phyloP scores from a whole-genome alignment of 2,888 invertebrate species.

The Phlogophora meticulosa region DNA sequence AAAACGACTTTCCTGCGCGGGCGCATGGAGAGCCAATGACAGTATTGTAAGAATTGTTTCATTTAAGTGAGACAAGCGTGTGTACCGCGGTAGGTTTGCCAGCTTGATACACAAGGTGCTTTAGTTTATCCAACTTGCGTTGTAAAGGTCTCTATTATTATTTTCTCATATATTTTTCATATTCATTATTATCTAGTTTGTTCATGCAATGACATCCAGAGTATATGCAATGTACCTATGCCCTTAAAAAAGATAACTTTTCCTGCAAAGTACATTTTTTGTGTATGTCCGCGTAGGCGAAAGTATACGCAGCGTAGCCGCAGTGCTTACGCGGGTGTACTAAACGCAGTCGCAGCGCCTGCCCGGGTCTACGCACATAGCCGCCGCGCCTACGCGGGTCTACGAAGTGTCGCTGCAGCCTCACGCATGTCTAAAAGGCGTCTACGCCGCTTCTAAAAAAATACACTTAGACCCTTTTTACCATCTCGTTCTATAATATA shows the following conservation, averaged over 20 bases:
- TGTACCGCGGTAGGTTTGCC: slow-evolving; percentile 13
- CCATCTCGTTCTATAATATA: too few relatives aligned
- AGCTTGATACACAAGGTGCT: slow-evolving; percentile 34
- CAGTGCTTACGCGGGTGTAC: not conserved
- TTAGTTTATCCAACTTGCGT: slow-evolving; percentile 32
- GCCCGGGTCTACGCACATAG: slow-evolving; percentile 1
- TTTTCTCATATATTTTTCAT: not conserved
- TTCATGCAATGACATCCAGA: not conserved
- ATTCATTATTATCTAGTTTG: not conserved
- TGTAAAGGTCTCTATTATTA: not conserved
- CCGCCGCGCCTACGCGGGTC: not conserved
- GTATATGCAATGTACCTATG: not conserved
- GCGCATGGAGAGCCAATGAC: slow-evolving; percentile 42
- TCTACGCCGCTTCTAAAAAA: not conserved
- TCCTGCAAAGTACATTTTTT: not conserved
- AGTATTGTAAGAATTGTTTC: slow-evolving; percentile 61
- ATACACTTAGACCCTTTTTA: too few relatives aligned
- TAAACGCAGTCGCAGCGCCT: not conserved
- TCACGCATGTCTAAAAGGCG: not conserved
- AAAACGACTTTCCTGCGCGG: slow-evolving; percentile 55
- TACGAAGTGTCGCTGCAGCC: not conserved
- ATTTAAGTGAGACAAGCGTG: slow-evolving; percentile 39
- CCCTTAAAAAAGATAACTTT: not conserved
- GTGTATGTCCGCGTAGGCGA: not conserved
- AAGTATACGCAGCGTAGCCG: not conserved